Conservation (phyloP, 1,140 invertebrate genomes). For the Asobara japonica region DNA sequence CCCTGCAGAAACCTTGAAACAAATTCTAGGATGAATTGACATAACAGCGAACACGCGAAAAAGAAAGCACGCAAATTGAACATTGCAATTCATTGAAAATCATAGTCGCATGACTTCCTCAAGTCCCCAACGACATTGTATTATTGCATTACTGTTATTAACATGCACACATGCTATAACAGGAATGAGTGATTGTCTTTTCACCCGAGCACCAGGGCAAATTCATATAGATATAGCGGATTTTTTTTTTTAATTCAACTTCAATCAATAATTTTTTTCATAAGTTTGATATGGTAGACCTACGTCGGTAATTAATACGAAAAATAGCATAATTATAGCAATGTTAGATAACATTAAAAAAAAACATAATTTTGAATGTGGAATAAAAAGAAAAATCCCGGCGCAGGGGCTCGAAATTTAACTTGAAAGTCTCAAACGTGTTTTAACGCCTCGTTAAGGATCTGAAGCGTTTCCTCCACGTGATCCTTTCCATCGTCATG, state of each 20-base stretch:
- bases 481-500: constrained; percentile 9
- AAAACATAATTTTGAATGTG: too few relatives aligned
- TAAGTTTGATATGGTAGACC: too few relatives aligned
- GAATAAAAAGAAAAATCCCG: neutral
- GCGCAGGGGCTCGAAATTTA: neutral
- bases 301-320: too few relatives aligned
- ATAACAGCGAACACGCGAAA: neutral
- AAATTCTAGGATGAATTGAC: neutral
- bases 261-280: too few relatives aligned
- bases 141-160: constrained; percentile 24
- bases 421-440: neutral
- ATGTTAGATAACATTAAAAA: too few relatives aligned
- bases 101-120: constrained; percentile 16
- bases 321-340: too few relatives aligned
- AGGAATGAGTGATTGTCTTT: neutral
- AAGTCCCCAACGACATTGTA: constrained; percentile 3
- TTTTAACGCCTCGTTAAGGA: constrained; percentile 8
- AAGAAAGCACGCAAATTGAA: neutral
- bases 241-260: neutral
- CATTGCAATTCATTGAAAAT: neutral
- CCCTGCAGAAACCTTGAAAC: neutral
- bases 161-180: constrained; percentile 15
- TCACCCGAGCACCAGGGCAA: neutral
- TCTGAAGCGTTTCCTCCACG: constrained; percentile 10
- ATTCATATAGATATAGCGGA: neutral